phyloP scores from a whole-genome alignment of 2,113 vertebrate species.

The Perognathus longimembris region DNA sequence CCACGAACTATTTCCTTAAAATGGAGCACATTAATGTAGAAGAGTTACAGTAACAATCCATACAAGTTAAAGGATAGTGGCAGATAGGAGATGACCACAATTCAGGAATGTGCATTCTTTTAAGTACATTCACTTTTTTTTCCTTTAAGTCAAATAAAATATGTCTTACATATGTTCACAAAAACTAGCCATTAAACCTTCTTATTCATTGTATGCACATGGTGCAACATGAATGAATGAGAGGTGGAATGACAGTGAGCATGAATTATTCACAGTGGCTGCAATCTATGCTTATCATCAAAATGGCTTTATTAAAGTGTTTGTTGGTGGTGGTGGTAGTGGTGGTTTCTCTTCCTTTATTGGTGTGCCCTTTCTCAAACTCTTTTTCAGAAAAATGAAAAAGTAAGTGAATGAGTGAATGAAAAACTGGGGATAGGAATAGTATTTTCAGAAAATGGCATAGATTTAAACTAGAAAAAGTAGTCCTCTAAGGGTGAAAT shows the following conservation, averaged over 20 bases:
- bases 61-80: background rate
- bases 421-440: background rate
- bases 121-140: background rate
- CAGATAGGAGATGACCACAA: background rate
- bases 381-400: background rate
- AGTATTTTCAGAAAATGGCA: background rate
- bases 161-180: background rate
- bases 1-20: conserved; percentile 22
- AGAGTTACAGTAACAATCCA: background rate
- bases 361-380: background rate
- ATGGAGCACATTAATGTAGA: background rate
- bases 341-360: too few relatives aligned
- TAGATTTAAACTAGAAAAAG: background rate
- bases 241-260: background rate
- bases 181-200: background rate
- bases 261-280: background rate
- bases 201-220: background rate
- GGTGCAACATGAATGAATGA: background rate
- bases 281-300: background rate
- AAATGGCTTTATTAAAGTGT: background rate
- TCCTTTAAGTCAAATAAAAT: background rate
- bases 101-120: background rate
- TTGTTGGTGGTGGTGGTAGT: background rate
- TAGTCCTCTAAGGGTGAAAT: background rate
- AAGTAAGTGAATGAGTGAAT: background rate